Evolutionary conservation across 1,140 invertebrate species (phyloP).

Genomic region (Conopomorpha cramerella): DNA sequence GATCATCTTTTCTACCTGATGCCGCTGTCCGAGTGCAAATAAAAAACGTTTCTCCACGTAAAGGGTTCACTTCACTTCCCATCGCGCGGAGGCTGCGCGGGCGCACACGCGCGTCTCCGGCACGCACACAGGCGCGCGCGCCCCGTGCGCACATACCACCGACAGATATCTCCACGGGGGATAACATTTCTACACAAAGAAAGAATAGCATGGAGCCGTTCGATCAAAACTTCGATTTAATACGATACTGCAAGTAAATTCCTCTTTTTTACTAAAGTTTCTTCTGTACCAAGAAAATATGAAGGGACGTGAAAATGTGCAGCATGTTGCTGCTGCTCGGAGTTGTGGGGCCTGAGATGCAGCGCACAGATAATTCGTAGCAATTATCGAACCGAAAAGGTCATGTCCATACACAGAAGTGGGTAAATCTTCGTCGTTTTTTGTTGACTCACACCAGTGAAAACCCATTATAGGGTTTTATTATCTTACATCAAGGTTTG

Average conservation of each 20-base stretch:
- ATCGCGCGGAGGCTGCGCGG: slow-evolving; percentile 38
- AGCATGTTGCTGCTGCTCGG: no score
- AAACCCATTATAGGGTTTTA: slow-evolving; percentile 50
- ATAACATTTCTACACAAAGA: slow-evolving; percentile 44
- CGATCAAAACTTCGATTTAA: slow-evolving; percentile 3
- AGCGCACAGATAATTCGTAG: no score
- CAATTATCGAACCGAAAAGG: slow-evolving; percentile 9
- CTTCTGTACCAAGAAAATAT: no score
- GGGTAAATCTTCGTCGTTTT: slow-evolving; percentile 23
- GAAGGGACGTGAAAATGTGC: no score
- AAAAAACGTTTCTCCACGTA: slow-evolving; percentile 54
- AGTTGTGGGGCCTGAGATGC: no score
- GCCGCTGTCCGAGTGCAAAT: slow-evolving; percentile 55
- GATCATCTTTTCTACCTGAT: slow-evolving; percentile 59
- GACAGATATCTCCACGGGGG: slow-evolving; percentile 45
- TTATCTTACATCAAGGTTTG: slow-evolving; percentile 42
- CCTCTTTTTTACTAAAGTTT: no score
- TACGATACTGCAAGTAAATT: no score
- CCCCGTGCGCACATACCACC: slow-evolving; percentile 21
- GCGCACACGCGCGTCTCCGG: slow-evolving; percentile 9
- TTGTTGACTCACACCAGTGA: slow-evolving; percentile 19
- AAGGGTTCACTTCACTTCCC: slow-evolving; percentile 59
- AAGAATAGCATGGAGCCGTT: slow-evolving; percentile 30
- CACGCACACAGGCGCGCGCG: slow-evolving; percentile 10
- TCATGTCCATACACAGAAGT: slow-evolving; percentile 15